These are phyloP conservation scores for Columba janthina DNA, from an alignment of 2,113 vertebrate genomes.

Conservation along the genomic window DNA sequence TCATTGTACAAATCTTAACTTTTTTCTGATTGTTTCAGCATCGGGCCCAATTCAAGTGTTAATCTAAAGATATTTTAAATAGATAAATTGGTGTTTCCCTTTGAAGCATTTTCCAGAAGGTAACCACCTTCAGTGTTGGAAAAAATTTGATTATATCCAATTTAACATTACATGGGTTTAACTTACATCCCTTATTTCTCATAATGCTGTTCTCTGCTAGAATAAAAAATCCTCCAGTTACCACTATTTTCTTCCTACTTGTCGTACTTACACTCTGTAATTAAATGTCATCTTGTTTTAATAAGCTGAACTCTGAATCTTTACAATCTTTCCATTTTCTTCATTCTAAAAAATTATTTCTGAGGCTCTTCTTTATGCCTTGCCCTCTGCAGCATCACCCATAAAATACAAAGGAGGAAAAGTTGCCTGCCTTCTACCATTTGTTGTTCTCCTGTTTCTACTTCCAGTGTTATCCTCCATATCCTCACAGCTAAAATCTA, in stretches of 20 bases:
- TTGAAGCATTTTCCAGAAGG: background rate
- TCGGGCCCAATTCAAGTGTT: background rate
- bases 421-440: background rate
- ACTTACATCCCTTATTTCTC: background rate
- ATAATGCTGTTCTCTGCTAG: background rate
- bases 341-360: background rate
- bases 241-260: background rate
- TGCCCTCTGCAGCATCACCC: background rate
- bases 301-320: background rate
- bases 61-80: background rate
- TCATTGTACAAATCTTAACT: background rate
- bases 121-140: background rate
- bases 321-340: background rate
- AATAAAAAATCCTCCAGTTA: background rate
- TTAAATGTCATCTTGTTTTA: background rate
- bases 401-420: background rate
- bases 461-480: background rate
- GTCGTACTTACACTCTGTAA: background rate
- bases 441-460: background rate
- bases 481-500: background rate
- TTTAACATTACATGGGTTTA: background rate
- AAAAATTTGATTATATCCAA: background rate
- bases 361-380: background rate
- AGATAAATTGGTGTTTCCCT: background rate
- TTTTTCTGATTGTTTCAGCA: background rate